These are phyloP conservation scores for Gadus macrocephalus DNA, from an alignment of 2,113 vertebrate genomes.

Conservation along the genomic window DNA sequence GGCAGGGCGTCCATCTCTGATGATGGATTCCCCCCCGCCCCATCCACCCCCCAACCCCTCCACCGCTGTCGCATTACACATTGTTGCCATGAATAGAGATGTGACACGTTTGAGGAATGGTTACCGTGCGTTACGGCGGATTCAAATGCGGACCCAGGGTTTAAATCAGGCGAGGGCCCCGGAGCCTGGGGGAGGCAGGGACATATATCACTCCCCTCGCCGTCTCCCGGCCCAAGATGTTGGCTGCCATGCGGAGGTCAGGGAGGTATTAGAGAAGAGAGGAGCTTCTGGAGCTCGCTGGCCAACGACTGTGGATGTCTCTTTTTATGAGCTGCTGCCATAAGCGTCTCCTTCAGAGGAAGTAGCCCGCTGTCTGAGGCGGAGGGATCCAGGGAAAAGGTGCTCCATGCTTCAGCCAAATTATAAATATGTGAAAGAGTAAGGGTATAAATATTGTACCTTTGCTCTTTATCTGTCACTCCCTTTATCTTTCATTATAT, in stretches of 20 bases:
- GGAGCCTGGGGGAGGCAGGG: constrained; percentile 21
- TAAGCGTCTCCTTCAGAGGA: constrained; percentile 7
- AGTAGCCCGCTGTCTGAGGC: neutral
- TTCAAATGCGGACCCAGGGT: constrained; percentile 27
- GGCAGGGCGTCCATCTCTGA: constrained; percentile 26
- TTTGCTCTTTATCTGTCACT: too few relatives aligned
- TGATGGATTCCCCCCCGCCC: constrained; percentile 51
- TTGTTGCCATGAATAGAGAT: constrained; percentile 62
- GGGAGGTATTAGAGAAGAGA: constrained; percentile 17
- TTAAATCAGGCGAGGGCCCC: constrained; percentile 45
- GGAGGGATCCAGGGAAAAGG: neutral
- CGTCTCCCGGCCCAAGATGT: constrained; percentile 18
- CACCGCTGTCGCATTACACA: constrained; percentile 51
- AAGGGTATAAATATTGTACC: too few relatives aligned
- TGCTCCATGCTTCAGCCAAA: neutral
- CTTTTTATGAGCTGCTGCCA: constrained; percentile 23
- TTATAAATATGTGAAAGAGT: too few relatives aligned
- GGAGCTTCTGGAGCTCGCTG: neutral
- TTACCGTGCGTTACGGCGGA: constrained; percentile 37
- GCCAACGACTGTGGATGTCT: constrained; percentile 6
- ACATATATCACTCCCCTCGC: constrained; percentile 51
- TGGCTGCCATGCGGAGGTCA: constrained; percentile 32
- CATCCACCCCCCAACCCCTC: constrained; percentile 12
- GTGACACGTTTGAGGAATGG: constrained; percentile 50
- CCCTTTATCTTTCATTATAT: too few relatives aligned